Evolutionary conservation across 1,140 invertebrate genomes (phyloP).

Genomic region (Megalopta genalis): DNA sequence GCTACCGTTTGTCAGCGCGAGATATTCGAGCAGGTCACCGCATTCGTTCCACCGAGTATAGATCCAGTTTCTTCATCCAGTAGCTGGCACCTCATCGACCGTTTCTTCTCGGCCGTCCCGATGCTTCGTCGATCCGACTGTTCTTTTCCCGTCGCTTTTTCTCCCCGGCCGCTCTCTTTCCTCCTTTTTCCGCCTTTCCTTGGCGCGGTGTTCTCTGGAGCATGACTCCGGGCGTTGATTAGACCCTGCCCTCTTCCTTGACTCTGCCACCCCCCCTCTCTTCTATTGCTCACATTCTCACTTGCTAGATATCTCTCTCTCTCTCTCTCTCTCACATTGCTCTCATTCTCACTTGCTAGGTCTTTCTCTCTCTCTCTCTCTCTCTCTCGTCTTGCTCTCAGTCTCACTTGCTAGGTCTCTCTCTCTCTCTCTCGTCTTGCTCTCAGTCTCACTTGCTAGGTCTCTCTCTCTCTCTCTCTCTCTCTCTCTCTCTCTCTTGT

Average conservation of each 20-base stretch:
- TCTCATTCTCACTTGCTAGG: too few species aligned
- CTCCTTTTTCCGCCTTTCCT: slow-evolving; percentile 48
- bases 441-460: too few species aligned
- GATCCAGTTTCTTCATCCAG: neutral
- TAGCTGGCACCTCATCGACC: slow-evolving; percentile 18
- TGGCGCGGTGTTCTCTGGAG: slow-evolving; percentile 71
- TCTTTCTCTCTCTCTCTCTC: too few species aligned
- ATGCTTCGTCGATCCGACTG: neutral
- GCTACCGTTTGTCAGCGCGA: neutral
- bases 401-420: too few species aligned
- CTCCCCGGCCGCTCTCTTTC: neutral
- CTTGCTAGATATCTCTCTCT: too few species aligned
- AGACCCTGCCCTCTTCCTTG: slow-evolving; percentile 67
- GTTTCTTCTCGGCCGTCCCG: slow-evolving; percentile 15
- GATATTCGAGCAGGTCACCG: neutral
- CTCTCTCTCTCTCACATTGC: too few species aligned
- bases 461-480: too few species aligned
- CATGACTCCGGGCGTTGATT: slow-evolving; percentile 79
- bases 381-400: too few species aligned
- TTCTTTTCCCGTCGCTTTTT: slow-evolving; percentile 26
- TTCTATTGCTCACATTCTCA: neutral
- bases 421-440: too few species aligned
- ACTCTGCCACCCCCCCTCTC: slow-evolving; percentile 37
- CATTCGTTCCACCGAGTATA: slow-evolving; percentile 1
- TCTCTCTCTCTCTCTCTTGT: too few species aligned